Evolutionary conservation across 2,888 invertebrate species (phyloP), one percentile per base, ranked within the genome.

Genomic region (Anthrax anthrax): DNA sequence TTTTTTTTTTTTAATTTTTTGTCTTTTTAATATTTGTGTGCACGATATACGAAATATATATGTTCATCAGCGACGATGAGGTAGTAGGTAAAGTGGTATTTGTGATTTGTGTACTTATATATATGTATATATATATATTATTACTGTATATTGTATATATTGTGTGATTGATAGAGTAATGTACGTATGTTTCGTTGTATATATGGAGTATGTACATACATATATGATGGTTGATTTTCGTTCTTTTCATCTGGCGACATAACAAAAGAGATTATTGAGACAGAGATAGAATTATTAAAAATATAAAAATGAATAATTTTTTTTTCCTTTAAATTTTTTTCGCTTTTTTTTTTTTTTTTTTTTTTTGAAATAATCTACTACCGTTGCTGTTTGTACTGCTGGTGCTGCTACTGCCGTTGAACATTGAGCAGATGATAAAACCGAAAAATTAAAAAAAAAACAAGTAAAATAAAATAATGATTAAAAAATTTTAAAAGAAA

Each of bases 211-310:
- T 27, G 23, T 27, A 27, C 8, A 23, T 27, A 27, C 9, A 9
- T 8, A 8, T 27, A 8, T 27, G 5, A 12, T 12, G 3, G 29
- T 32, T 12, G 29, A 23, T 32, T 32, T 32, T 32, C 13, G 12
- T 32, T 32, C 29, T 32, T 23, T 23, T 23, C 29, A 32, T 32
- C 13, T 32, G 29, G 29, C 29, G 29, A 32, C 29, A 12, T 32
- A 32, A 32, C 8, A 29, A 32, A 32, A 32, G 12, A 32, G 13
- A 32, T 12, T 32, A 12, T 12, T 12, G 37, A 46, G 46, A 46
- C 46, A 46, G 46, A 46, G 46, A 46, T 41, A 41, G 42, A 46
- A 34, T 46, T 42, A 46, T 46, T 37, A 42, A 46, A 46, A 37
- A 16, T 17, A 16, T 29, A 12, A 29, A 29, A 29, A 29, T 10